Evolutionary conservation across 2,113 vertebrate genomes (phyloP).

Genomic region (Dasypus novemcinctus): DNA sequence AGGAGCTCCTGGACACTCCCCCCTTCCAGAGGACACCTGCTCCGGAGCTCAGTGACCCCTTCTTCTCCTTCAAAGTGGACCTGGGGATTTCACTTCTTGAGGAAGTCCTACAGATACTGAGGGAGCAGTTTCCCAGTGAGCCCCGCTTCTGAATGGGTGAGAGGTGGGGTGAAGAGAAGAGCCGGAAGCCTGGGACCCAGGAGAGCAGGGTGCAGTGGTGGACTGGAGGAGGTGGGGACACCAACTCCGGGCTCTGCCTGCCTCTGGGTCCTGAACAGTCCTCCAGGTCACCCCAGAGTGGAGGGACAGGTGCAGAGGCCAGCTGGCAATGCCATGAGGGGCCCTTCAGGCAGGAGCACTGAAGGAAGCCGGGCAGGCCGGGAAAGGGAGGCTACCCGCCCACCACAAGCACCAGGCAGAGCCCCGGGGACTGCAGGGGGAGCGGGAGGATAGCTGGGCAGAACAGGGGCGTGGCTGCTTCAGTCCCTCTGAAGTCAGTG

Average conservation of each 20-base stretch:
- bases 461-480: background rate
- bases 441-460: background rate
- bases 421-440: background rate
- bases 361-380: background rate
- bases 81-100: slow-evolving; percentile 95
- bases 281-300: background rate
- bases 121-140: slow-evolving; percentile 86
- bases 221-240: background rate
- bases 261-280: background rate
- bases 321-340: background rate
- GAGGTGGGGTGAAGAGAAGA: background rate
- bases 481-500: background rate
- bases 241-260: background rate
- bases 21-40: slow-evolving; percentile 48
- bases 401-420: background rate
- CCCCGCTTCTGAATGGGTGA: slow-evolving; percentile 76
- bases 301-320: background rate
- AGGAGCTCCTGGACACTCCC: slow-evolving; percentile 41
- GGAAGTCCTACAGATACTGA: slow-evolving; percentile 94
- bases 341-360: slow-evolving; percentile 16
- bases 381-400: background rate
- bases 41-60: slow-evolving; percentile 80
- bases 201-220: background rate
- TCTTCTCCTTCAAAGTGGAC: slow-evolving; percentile 88
- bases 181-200: background rate